Evolutionary conservation across 2,797 vertebrate genomes (phyloP).

Genomic region (Spinus pinus): DNA sequence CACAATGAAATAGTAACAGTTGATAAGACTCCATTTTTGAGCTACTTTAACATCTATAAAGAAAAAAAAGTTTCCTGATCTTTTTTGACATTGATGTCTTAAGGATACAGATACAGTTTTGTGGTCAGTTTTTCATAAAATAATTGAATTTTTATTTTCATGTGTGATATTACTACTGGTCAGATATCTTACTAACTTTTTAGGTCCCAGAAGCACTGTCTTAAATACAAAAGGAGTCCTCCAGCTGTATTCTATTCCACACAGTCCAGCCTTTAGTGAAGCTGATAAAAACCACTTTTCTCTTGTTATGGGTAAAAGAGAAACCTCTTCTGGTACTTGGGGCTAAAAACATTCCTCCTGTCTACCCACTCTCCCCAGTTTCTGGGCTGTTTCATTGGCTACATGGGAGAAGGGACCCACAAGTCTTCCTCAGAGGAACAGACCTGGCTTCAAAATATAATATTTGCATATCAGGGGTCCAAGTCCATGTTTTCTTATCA

Average conservation of each 20-base stretch:
- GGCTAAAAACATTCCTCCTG: not conserved
- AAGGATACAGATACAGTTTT: not conserved
- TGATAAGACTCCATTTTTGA: not conserved
- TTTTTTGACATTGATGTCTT: not conserved
- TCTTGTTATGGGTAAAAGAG: not conserved
- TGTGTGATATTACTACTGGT: not conserved
- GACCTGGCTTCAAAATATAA: not conserved
- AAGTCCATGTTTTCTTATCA: not conserved
- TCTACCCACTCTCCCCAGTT: not conserved
- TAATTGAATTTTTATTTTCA: not conserved
- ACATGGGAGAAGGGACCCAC: not conserved
- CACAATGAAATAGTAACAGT: not conserved
- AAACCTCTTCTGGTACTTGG: not conserved
- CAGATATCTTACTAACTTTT: not conserved
- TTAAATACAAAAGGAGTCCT: not conserved
- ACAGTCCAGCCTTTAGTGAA: not conserved
- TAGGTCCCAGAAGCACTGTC: not conserved
- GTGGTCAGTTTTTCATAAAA: not conserved
- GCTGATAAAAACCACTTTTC: not conserved
- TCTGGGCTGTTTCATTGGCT: not conserved
- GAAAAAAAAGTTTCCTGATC: not conserved
- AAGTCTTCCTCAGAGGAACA: not conserved
- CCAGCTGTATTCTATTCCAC: not conserved
- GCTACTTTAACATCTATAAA: not conserved
- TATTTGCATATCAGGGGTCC: not conserved